Evolutionary conservation across 2,113 vertebrate species (phyloP).

Genomic region (Colinus virginianus): DNA sequence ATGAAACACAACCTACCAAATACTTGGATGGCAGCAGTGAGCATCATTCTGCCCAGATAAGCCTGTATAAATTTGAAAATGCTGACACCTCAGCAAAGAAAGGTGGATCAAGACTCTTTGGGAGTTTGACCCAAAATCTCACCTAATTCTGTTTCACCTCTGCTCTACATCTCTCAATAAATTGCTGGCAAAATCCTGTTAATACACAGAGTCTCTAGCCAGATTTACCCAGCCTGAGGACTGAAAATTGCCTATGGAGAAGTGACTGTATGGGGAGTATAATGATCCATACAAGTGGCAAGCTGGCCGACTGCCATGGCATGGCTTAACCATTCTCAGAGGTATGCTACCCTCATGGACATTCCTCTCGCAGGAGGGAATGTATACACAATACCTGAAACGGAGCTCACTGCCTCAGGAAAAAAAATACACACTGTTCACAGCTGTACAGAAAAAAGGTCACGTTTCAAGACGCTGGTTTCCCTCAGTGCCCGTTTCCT

Average conservation of each 20-base stretch:
- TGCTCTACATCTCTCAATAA: background rate
- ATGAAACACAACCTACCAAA: background rate
- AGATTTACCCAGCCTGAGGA: background rate
- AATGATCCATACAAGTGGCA: background rate
- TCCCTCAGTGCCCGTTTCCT: rapidly evolving
- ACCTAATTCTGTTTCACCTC: background rate
- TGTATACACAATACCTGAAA: background rate
- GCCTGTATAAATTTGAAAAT: background rate
- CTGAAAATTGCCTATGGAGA: background rate
- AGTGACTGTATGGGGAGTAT: background rate
- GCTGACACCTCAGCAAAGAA: background rate
- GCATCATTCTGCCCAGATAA: background rate
- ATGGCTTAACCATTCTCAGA: background rate
- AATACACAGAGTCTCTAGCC: background rate
- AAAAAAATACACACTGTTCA: background rate
- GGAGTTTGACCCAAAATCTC: background rate
- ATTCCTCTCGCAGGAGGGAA: background rate
- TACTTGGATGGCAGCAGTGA: background rate
- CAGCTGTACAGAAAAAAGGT: background rate
- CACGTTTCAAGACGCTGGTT: background rate
- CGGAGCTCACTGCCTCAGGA: background rate
- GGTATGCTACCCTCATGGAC: background rate
- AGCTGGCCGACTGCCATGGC: background rate
- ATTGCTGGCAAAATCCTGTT: background rate
- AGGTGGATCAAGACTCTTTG: background rate